phyloP scores from a whole-genome alignment of 2,113 vertebrate species.

The Passer montanus region DNA sequence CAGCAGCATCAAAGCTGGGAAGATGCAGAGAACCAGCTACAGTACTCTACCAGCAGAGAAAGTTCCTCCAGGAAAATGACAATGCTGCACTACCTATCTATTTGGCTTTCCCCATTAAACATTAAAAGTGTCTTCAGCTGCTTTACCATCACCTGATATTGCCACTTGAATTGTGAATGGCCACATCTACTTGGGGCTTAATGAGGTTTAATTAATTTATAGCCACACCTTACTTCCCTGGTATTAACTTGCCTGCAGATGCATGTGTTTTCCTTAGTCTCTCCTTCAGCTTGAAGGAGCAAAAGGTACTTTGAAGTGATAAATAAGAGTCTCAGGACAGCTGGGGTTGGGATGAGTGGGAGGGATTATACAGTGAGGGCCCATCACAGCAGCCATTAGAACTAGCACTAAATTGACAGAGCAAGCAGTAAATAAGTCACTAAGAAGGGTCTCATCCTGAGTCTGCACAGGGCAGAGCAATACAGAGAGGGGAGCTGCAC shows the following conservation, averaged over 20 bases:
- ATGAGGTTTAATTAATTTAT: slow-evolving; percentile 34
- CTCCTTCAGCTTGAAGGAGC: neutral
- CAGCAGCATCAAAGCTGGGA: neutral
- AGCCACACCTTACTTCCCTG: slow-evolving; percentile 1
- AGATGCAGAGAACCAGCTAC: neutral
- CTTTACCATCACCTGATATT: neutral
- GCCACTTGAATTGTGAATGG: neutral
- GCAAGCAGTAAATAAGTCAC: neutral
- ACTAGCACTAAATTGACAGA: neutral
- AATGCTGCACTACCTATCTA: neutral
- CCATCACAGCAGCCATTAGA: neutral
- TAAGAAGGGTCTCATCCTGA: neutral
- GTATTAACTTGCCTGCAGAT: neutral
- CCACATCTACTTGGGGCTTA: neutral
- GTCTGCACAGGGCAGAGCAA: neutral
- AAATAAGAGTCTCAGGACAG: neutral
- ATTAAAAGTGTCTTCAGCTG: neutral
- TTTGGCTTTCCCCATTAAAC: neutral
- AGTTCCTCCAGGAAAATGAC: neutral
- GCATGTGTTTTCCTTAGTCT: fast-evolving
- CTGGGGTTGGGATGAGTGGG: no score
- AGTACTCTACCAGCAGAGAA: neutral
- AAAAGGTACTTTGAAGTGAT: neutral
- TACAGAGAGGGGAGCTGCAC: neutral
- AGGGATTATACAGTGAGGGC: neutral